These are phyloP conservation scores for Homarus gammarus DNA, from an alignment of 2,888 invertebrate genomes.

Conservation along the genomic window DNA sequence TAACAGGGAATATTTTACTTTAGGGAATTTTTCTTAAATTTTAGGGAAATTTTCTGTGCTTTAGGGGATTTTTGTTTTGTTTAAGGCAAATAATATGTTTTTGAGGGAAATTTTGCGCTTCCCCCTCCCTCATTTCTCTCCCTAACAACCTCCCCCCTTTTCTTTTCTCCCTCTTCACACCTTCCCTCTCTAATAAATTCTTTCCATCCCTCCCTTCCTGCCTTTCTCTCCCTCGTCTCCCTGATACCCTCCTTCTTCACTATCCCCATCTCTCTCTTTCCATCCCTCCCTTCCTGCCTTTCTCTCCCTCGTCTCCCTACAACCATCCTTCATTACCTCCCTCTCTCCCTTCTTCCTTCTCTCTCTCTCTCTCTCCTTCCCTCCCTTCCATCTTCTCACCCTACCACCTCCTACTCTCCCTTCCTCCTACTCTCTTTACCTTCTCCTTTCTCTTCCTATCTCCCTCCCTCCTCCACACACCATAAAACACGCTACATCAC, in stretches of 20 bases:
- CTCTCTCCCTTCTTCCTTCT: not conserved
- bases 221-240: not conserved
- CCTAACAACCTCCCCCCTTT: not conserved
- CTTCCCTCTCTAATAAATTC: not conserved
- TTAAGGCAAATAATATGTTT: too few relatives aligned
- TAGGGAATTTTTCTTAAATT: too few relatives aligned
- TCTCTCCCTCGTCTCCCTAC: not conserved
- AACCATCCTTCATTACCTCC: not conserved
- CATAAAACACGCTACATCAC: too few relatives aligned
- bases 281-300: too few relatives aligned
- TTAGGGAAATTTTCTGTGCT: too few relatives aligned
- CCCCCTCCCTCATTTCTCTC: not conserved
- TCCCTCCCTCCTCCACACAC: not conserved
- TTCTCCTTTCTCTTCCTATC: not conserved
- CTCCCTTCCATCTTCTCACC: not conserved
- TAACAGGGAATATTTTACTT: too few relatives aligned
- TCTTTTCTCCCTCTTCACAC: too few relatives aligned
- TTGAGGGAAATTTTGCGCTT: too few relatives aligned
- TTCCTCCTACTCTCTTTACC: not conserved
- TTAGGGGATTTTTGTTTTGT: too few relatives aligned
- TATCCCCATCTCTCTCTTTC: too few relatives aligned
- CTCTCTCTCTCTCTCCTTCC: not conserved
- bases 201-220: not conserved
- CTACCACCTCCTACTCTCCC: too few relatives aligned
- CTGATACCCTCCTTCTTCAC: too few relatives aligned